Base-by-base conservation (phyloP, 2,888 invertebrate species). In the Marronus borbonicus region DNA sequence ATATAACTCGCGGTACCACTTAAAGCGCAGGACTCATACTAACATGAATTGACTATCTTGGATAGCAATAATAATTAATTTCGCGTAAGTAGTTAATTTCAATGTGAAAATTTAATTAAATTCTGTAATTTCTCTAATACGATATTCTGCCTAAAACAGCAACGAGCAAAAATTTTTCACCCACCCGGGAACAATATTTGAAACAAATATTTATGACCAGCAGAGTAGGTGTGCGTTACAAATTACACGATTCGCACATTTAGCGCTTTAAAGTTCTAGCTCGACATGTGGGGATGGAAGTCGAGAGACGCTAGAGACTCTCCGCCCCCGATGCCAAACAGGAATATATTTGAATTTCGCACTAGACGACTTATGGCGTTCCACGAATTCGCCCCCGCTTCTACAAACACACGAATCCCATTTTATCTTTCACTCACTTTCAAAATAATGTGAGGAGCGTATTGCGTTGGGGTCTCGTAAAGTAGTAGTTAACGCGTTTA, bases 351-450 rank as follows among this genome's bases (percentile, higher is more conserved):
- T 69, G 78, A 78, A 78, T 78, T 78, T 78, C 78, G 78, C 78
- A 78, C 75, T 78, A 69, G 74, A 75, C 78, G 78, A 77, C 77
- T 77, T 77, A 65, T 74, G 72, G 72, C 72, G 62, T 60, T 74
- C 44, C 62, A 60, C 60, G 62, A 60, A 74, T 60, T 49, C 72
- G 72, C 72, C 44, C 72, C 72, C 36, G 31, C 60, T 74, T 74
- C 72, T 60, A 60, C 72, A 74, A 78, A 76, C 78, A 76, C 75
- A 78, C 62, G 78, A 78, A 78, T 78, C 68, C 78, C 75, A 76
- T 78, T 81, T 79, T 80, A 79, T 81, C 80, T 81, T 76, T 81
- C 81, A 81, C 62, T 79, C 79, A 76, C 78, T 78, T 74, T 74
- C 72, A 79, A 76, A 79, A 77, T 80, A 80, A 79, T 79, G 74